phyloP scores from a whole-genome alignment of 2,113 vertebrate genomes.

The Pagrus major region DNA sequence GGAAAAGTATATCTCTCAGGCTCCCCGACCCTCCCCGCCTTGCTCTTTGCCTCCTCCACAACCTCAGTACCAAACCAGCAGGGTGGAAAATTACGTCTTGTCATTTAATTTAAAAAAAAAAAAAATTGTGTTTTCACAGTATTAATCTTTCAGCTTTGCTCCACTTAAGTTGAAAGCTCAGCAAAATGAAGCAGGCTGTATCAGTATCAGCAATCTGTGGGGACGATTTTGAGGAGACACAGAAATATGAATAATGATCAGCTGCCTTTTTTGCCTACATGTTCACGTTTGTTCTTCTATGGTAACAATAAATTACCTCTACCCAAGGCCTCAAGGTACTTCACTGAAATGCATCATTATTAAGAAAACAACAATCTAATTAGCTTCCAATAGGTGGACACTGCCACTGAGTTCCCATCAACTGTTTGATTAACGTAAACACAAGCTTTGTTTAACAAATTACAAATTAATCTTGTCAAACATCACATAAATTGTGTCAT shows the following conservation, averaged over 20 bases:
- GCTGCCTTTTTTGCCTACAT: slow-evolving; percentile 21
- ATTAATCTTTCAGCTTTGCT: slow-evolving; percentile 95
- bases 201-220: slow-evolving; percentile 74
- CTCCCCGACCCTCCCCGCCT: slow-evolving; percentile 79
- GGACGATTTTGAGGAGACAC: slow-evolving; percentile 59
- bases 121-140: slow-evolving; percentile 93
- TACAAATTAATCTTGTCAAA: not conserved
- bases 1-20: slow-evolving; percentile 10
- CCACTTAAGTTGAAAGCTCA: slow-evolving; percentile 95
- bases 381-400: slow-evolving; percentile 38
- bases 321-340: slow-evolving; percentile 31
- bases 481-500: not conserved
- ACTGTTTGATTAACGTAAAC: not conserved
- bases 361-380: slow-evolving; percentile 40
- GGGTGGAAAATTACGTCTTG: slow-evolving; percentile 97
- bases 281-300: slow-evolving; percentile 35
- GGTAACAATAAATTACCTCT: slow-evolving; percentile 59
- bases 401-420: not conserved
- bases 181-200: slow-evolving; percentile 87
- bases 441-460: slow-evolving; percentile 17
- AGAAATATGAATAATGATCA: slow-evolving; percentile 77
- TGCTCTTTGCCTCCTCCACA: slow-evolving; percentile 87
- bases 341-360: slow-evolving; percentile 47
- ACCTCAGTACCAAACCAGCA: slow-evolving; percentile 88
- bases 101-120: slow-evolving; percentile 89